Conservation (phyloP, 2,797 vertebrate species). For the Balearica regulorum region DNA sequence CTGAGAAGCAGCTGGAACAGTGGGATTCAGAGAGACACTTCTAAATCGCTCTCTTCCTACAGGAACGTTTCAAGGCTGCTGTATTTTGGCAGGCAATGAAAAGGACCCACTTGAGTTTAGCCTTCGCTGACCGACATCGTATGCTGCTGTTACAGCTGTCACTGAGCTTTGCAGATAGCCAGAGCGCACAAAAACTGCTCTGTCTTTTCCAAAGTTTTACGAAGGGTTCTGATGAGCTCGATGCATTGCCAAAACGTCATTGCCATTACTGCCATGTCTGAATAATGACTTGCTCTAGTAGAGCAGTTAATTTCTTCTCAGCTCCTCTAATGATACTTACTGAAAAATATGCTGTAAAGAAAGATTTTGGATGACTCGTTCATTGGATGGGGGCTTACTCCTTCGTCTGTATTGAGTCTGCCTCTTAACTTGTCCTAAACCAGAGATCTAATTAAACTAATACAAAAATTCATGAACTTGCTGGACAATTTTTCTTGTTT, state of each 20-base stretch:
- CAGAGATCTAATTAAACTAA: background rate
- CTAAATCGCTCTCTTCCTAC: constrained; percentile 16
- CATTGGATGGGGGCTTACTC: background rate
- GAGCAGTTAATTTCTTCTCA: background rate
- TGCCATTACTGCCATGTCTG: background rate
- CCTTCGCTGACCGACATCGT: background rate
- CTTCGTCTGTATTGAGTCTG: background rate
- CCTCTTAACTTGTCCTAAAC: background rate
- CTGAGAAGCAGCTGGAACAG: constrained; percentile 53
- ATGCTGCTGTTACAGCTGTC: background rate
- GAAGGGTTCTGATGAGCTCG: background rate
- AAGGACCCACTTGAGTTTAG: background rate
- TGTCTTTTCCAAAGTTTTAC: background rate
- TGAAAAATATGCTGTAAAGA: background rate
- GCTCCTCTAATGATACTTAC: background rate
- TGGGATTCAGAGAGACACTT: background rate
- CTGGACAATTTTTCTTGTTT: background rate
- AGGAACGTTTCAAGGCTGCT: background rate
- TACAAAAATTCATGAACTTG: background rate
- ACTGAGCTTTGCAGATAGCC: background rate
- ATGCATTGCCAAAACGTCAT: background rate
- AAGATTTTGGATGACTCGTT: background rate
- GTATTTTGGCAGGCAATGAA: constrained; percentile 32
- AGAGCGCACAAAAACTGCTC: background rate
- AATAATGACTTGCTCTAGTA: background rate